These are phyloP conservation scores for Didymodactylos carnosus DNA, from an alignment of 2,888 invertebrate species.

Conservation along the genomic window DNA sequence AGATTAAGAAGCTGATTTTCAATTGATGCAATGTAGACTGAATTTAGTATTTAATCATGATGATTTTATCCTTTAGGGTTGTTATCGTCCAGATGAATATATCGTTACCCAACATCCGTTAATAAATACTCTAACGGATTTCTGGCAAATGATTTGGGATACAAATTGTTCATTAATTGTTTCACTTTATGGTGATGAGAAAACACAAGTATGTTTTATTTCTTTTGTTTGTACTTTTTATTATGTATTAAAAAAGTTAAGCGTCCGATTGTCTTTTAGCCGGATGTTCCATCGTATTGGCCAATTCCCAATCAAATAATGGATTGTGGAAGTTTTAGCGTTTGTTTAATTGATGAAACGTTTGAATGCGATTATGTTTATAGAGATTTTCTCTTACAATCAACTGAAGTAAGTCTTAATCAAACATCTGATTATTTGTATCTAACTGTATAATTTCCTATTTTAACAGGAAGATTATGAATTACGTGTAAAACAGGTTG, in stretches of 20 bases:
- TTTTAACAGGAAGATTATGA: conserved; percentile 67
- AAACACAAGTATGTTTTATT: not conserved
- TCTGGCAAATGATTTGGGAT: conserved; percentile 77
- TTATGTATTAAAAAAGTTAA: not conserved
- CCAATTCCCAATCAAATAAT: conserved; percentile 27
- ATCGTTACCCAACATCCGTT: conserved; percentile 82
- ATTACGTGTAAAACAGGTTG: conserved; percentile 65
- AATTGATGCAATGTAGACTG: too few relatives aligned
- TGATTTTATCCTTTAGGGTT: conserved; percentile 40
- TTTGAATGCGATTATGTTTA: conserved; percentile 21
- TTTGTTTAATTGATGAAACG: conserved; percentile 42
- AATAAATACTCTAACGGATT: conserved; percentile 52
- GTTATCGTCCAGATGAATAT: conserved; percentile 66
- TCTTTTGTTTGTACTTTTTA: too few relatives aligned
- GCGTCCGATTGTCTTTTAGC: not conserved
- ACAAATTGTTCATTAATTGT: conserved; percentile 44
- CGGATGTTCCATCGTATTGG: conserved; percentile 1
- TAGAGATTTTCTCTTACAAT: conserved; percentile 38
- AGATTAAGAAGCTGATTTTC: too few relatives aligned
- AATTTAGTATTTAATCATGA: not conserved
- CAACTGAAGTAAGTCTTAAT: too few relatives aligned
- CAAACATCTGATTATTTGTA: too few relatives aligned
- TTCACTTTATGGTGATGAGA: conserved; percentile 14
- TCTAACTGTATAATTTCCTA: too few relatives aligned
- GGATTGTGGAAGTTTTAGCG: conserved; percentile 53